Base-by-base conservation (phyloP, 2,888 invertebrate species). In the Steinernema scapterisci region DNA sequence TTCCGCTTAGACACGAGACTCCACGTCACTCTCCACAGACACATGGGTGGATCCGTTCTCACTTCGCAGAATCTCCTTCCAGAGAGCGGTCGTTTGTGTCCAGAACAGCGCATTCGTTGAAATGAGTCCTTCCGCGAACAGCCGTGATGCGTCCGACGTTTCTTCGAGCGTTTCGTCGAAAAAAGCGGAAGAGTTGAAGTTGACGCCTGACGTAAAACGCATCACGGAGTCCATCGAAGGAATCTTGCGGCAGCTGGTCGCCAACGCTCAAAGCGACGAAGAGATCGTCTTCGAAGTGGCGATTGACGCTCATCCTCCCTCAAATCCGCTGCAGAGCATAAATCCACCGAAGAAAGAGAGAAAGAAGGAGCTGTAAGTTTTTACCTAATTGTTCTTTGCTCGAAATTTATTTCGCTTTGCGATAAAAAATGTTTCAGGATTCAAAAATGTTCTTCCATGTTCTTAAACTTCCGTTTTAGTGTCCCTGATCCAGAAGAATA, bases 161-260 rank as follows among this genome's bases (percentile, higher is more conserved):
- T 25, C 31, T 2, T 63, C 63, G 16, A 38, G 38, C 9, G 38
- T 38, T 38, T 38, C 38, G 38, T 38, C 38, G 38, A 38, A 38
- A 6, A 38, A 48, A 13, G 19, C n/a, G 13, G 48, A n/a, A 19
- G 45, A 71, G 23, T 6, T 45, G 45, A 44, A 31, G 27, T 31
- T 63, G 9, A 25, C 63, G 31, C 16, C 21, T 16, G 31, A 63
- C 1, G 27, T 27, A 31, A 63, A 31, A 31, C 63, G 63, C 63
- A 63, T 63, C 31, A 25, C 16, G 11, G 63, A 63, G 31, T 63
- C 63, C 31, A 63, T 63, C 31, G 63, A 63, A 63, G 63, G 63
- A 9, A 16, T 63, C 63, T 7, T 63, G 63, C 63, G 31, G 27
- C 63, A 63, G 63, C 63, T 63, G 63, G 31, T 63, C 63, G 63